phyloP scores from a whole-genome alignment of 2,797 vertebrate genomes.

The Synanceia verrucosa region DNA sequence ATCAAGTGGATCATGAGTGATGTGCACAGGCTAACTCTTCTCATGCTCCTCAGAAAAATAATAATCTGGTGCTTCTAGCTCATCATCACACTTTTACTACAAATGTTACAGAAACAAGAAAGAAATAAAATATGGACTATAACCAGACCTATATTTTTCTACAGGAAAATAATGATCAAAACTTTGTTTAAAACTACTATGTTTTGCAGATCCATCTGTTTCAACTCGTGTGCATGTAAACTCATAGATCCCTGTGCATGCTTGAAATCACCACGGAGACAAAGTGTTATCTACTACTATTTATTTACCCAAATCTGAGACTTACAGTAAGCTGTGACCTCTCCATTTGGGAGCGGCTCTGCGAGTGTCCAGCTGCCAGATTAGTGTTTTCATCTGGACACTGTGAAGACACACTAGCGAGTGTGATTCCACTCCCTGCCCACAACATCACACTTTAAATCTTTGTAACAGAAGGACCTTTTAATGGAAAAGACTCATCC shows the following conservation, averaged over 20 bases:
- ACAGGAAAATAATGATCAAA: background rate
- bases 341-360: background rate
- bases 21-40: background rate
- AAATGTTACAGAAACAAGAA: background rate
- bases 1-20: background rate
- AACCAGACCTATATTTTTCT: background rate
- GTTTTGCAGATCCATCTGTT: background rate
- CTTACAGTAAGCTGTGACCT: conserved; percentile 23
- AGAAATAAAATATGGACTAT: background rate
- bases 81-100: conserved; percentile 2
- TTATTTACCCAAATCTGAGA: conserved; percentile 18
- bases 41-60: background rate
- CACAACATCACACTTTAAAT: background rate
- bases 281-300: background rate
- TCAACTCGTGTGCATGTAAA: background rate
- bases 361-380: conserved; percentile 16
- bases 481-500: background rate
- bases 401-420: background rate
- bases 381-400: conserved; percentile 34
- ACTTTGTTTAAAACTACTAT: background rate
- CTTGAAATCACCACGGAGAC: background rate
- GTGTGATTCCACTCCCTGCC: background rate
- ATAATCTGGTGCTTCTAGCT: background rate
- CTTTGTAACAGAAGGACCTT: conserved; percentile 7
- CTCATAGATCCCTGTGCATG: background rate